Evolutionary conservation across 2,113 vertebrate species (phyloP).

Genomic region (Equus quagga): DNA sequence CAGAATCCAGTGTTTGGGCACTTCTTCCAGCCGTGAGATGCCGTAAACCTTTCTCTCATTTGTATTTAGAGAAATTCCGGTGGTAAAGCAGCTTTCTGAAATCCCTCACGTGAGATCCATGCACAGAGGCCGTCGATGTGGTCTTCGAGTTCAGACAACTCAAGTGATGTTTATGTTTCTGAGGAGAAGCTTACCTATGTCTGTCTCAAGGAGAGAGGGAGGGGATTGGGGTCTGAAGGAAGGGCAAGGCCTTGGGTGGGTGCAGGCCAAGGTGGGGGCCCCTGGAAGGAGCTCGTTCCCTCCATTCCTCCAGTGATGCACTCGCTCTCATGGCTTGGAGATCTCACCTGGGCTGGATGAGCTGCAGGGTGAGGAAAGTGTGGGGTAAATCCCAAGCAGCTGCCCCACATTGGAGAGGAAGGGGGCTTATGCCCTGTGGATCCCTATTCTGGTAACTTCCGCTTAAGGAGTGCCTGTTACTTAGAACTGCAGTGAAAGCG

Average conservation of each 20-base stretch:
- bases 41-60: not conserved
- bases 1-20: not conserved
- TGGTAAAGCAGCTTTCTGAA: not conserved
- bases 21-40: not conserved
- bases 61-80: not conserved
- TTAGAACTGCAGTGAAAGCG: not conserved
- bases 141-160: not conserved
- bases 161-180: not conserved
- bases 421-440: not conserved
- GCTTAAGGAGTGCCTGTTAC: accelerated
- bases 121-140: accelerated
- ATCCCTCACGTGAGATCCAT: accelerated
- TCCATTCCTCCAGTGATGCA: not conserved
- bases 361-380: no score
- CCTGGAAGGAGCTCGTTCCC: not conserved
- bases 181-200: not conserved
- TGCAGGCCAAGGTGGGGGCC: not conserved
- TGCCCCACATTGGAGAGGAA: accelerated
- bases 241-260: not conserved
- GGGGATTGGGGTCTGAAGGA: not conserved
- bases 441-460: not conserved
- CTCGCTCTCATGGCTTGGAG: not conserved
- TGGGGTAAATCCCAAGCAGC: accelerated
- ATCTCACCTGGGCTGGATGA: not conserved
- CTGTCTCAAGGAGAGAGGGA: not conserved